Conservation (phyloP, 2,113 vertebrate species). For the Nycticebus coucang region DNA sequence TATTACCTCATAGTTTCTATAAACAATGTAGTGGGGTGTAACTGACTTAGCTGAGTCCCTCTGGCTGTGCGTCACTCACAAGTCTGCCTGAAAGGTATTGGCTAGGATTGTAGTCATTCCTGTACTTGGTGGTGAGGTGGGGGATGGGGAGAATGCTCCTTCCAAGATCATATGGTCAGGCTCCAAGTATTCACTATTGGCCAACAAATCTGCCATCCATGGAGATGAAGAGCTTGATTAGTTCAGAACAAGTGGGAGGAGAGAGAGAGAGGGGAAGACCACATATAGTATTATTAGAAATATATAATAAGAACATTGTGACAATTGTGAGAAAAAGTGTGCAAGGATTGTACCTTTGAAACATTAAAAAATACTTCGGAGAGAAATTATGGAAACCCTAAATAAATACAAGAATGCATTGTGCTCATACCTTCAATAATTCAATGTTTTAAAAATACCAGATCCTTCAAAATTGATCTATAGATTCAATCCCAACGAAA, state of each 20-base stretch:
- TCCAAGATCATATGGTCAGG: background rate
- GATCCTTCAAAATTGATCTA: background rate
- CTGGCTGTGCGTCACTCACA: background rate
- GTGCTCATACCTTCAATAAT: background rate
- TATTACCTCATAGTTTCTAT: background rate
- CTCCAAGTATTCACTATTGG: background rate
- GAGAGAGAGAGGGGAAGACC: background rate
- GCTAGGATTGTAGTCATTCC: background rate
- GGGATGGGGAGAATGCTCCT: background rate
- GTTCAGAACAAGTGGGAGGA: background rate
- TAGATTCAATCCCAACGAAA: background rate
- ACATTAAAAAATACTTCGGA: background rate
- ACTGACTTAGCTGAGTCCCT: background rate
- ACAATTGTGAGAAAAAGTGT: background rate
- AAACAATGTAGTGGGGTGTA: rapidly evolving
- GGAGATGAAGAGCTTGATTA: background rate
- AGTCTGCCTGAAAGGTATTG: background rate
- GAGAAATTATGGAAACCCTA: background rate
- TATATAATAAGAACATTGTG: background rate
- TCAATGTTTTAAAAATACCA: background rate
- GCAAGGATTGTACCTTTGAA: background rate
- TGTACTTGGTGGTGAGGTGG: background rate
- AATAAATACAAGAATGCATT: background rate
- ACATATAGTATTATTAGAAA: background rate
- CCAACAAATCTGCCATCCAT: background rate